Conservation (phyloP, 2,113 vertebrate species). For the Scophthalmus maximus region DNA sequence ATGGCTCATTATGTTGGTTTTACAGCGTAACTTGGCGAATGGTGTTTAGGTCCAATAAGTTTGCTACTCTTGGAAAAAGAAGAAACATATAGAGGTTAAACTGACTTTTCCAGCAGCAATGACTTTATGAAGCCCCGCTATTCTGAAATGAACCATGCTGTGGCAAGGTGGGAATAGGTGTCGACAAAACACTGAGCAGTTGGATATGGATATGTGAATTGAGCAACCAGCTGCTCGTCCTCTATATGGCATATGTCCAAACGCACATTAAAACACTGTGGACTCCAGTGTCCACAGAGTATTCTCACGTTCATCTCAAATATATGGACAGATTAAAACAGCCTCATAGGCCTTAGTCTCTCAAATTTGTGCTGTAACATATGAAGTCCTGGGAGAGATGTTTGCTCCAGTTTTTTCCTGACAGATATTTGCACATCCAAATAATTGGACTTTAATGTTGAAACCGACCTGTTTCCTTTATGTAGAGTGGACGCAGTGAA, state of each 20-base stretch:
- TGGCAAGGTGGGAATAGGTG: conserved; percentile 31
- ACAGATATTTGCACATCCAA: conserved; percentile 24
- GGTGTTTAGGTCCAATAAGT: background rate
- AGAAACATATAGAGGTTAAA: conserved; percentile 37
- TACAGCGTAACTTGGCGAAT: conserved; percentile 2
- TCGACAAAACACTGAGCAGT: conserved; percentile 50
- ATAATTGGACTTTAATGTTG: conserved; percentile 14
- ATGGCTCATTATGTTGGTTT: conserved; percentile 12
- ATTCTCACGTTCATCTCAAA: conserved; percentile 49
- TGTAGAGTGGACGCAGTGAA: conserved; percentile 9
- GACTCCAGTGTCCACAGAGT: conserved; percentile 42
- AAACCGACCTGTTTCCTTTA: conserved; percentile 15
- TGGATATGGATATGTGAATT: conserved; percentile 65
- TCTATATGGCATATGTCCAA: conserved; percentile 53
- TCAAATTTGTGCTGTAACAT: conserved; percentile 17
- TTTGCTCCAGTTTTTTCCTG: conserved; percentile 10
- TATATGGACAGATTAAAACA: conserved; percentile 38
- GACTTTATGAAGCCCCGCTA: conserved; percentile 14
- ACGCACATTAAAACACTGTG: conserved; percentile 32
- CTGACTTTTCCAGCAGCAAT: conserved; percentile 32
- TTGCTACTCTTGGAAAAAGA: conserved; percentile 11
- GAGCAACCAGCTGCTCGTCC: conserved; percentile 52
- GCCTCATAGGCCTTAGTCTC: conserved; percentile 29
- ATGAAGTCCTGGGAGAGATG: background rate
- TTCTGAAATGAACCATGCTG: conserved; percentile 31